Evolutionary conservation across 2,888 invertebrate genomes (phyloP), one percentile per base, ranked within the genome.

Genomic region (Strigamia crassipes): DNA sequence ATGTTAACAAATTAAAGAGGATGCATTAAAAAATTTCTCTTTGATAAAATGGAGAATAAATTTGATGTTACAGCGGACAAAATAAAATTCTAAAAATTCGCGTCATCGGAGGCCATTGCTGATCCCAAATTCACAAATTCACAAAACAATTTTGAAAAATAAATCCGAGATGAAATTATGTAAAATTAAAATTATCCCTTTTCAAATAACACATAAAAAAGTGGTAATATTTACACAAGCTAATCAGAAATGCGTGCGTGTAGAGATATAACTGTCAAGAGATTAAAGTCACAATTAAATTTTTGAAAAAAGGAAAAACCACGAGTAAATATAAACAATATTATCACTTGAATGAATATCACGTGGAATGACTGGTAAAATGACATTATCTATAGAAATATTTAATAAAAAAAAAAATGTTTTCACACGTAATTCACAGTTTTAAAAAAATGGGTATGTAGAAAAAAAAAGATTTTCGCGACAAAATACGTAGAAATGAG

Each of bases 321-420:
- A 21, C 18, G 18, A 61, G 61, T 61, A 61, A 61, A 61, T 23
- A 61, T 23, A 61, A 61, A 61, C 61, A 61, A 23, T 61, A 61
- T 21, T 61, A 61, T 61, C 61, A 21, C 61, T 61, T 61, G 61
- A 61, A 61, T 61, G 61, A 61, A 21, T 61, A 61, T 61, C 61
- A 61, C 21, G 12, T 23, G 23, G 61, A 15, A 61, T 61, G 61
- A 61, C 61, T n/a, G 23, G 23, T 6, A 61, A 51, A 61, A 18
- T 61, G 46, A 12, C 15, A 9, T 61, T 61, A 61, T 61, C 61
- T 18, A 12, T 10, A 9, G 21, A 18, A 18, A 21, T 9, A 21
- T 9, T 23, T 10, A 61, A 61, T 23, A 0, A 61, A 61, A 1
- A 8, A 3, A 61, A 23, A 61, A 21, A 23, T 23, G 61, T 21